Base-by-base conservation (phyloP, 1,140 invertebrate genomes). In the Tetraneura akinire region DNA sequence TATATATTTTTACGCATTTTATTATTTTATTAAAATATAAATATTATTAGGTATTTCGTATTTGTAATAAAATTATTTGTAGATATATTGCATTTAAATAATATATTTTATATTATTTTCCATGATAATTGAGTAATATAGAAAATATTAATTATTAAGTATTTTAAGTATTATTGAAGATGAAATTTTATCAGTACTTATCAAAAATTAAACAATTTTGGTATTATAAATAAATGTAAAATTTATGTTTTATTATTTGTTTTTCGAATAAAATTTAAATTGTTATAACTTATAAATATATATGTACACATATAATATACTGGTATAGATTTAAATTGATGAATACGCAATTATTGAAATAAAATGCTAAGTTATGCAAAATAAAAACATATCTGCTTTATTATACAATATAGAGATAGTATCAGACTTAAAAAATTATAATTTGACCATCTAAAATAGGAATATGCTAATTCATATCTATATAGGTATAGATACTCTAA, bases 371-470 rank as follows among this genome's bases (percentile, higher is more conserved):
- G 26, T 14, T 47, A 68, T 68, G 66, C 21, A 47, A 68, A 68
- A 23, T 60, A 64, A n/a, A 32, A 21, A 64, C 4, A 37, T 37
- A 64, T 64, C 62, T 64, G 62, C 10, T 14, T 64, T 64, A 42
- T 37, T 64, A 64, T 64, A 37, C 29, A 37, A 64, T 13, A 64
- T 64, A 64, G 8, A 66, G 64, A 68, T 47, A 47, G 66, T 47
- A 68, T 68, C 37, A 9, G 14, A 68, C 13, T 68, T 26, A 47
- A 16, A 68, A 68, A 68, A 68, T 68, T 68, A 68, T 68, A 68
- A 68, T 68, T 68, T 37, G 66, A n/a, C 1, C 66, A 47, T 68
- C 66, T 68, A 68, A 68, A 68, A 37, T 37, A 47, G 42, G 66
- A 37, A 47, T 68, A 68, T 68, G 37, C 64, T 42, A 68, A 45